phyloP scores from a whole-genome alignment of 2,113 vertebrate species.

The Ia io region DNA sequence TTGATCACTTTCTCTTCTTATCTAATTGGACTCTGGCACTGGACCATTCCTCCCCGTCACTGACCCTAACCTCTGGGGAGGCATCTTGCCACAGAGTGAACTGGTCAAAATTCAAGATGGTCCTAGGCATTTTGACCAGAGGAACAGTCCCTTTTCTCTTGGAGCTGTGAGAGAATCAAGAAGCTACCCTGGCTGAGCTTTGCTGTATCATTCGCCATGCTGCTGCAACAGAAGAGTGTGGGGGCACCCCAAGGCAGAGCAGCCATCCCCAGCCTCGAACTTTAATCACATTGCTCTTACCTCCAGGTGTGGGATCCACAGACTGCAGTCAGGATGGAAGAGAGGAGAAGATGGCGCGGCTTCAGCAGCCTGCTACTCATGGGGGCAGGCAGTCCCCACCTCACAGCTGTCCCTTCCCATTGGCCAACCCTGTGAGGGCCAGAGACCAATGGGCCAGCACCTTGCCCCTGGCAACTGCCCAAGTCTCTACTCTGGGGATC shows the following conservation, averaged over 20 bases:
- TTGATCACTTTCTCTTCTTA: not conserved
- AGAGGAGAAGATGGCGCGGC: not conserved
- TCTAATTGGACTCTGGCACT: not conserved
- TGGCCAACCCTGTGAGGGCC: not conserved
- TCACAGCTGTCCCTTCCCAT: conserved; percentile 13
- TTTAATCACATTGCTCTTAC: conserved; percentile 54
- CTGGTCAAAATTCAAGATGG: not conserved
- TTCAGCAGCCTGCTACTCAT: not conserved
- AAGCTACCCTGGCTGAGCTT: not conserved
- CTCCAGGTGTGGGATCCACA: not conserved
- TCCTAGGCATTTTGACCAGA: not conserved
- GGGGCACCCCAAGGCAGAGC: not conserved
- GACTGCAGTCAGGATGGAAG: not conserved
- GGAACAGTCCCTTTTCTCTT: not conserved
- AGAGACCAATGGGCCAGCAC: not conserved
- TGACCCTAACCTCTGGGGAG: not conserved
- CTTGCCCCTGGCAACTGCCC: conserved; percentile 6
- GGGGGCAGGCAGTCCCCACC: not conserved
- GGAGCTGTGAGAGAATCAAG: not conserved
- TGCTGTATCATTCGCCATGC: not conserved
- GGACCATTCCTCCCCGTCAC: not conserved
- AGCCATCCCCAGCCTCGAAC: not conserved
- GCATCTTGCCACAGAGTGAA: not conserved
- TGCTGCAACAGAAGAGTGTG: not conserved
- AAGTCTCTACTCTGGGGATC: conserved; percentile 13